Base-by-base conservation (phyloP, 92 coral and sea anemone species). In the Isaurus tuberculatus region DNA sequence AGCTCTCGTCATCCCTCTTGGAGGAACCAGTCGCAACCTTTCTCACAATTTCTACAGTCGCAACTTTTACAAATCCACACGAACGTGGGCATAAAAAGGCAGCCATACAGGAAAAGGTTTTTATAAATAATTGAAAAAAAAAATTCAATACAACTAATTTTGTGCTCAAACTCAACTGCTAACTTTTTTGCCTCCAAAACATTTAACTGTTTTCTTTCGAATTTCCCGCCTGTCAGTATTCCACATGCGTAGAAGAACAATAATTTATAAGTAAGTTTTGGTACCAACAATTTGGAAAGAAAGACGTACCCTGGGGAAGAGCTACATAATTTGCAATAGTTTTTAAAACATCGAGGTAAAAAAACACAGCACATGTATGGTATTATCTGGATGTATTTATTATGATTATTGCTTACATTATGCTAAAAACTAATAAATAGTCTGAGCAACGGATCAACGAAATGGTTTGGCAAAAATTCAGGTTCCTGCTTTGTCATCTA, bases 1-100 rank as follows among this genome's bases (percentile, higher is more conserved):
- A 43, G 85, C 70, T 11, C 28, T 65, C 40, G 40, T 17, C 20
- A 65, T 65, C 71, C 40, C 28, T 65, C 71, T 67, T 67, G 61
- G 19, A 15, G 61, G n/a, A 15, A 53, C 61, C 23, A n/a, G 61
- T n/a, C 61, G n/a, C 61, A 53, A n/a, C 61, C 43, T 37, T 9
- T 37, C n/a, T n/a, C n/a, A n/a, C n/a, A n/a, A n/a, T n/a, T n/a
- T n/a, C n/a, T n/a, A n/a, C n/a, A n/a, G n/a, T n/a, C n/a, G n/a
- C n/a, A n/a, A n/a, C n/a, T n/a, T n/a, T n/a, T 44, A 51, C 61
- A 51, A 51, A 51, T 51, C 61, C 61, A 15, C 23, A 51, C 17
- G 23, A 51, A 51, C 19, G 23, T 51, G 20, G 61, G 61, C 25
- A 16, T 22, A 51, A 51, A 51, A 51, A 51, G 61, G 23, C 61